These are phyloP conservation scores for Ylistrum balloti DNA, from an alignment of 1,140 invertebrate species.

Conservation along the genomic window DNA sequence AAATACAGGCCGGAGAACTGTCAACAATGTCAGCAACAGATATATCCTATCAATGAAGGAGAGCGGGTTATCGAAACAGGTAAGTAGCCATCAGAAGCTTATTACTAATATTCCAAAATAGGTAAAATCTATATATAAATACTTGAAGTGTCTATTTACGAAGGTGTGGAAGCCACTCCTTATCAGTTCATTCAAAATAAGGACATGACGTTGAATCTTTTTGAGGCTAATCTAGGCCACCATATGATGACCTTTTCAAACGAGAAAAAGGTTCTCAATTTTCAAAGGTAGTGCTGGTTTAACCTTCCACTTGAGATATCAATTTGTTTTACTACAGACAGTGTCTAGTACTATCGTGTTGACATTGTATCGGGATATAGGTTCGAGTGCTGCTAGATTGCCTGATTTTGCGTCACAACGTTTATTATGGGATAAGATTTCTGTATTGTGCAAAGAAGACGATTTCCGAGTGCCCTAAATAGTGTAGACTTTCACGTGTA, in stretches of 20 bases:
- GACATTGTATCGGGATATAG: slow-evolving; percentile 10
- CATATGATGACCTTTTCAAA: not conserved
- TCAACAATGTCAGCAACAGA: not conserved
- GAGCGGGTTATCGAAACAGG: not conserved
- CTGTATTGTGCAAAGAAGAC: not conserved
- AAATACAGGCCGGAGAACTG: not conserved
- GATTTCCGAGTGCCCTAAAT: not conserved
- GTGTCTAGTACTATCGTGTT: not conserved
- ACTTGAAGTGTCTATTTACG: slow-evolving; percentile 13
- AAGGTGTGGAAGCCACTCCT: not conserved
- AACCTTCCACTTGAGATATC: slow-evolving; percentile 31
- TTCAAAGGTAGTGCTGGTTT: not conserved
- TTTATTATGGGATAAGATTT: not conserved
- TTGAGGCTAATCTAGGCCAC: slow-evolving; percentile 2
- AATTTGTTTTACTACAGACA: not conserved
- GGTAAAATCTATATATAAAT: slow-evolving; percentile 24
- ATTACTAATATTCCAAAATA: not conserved
- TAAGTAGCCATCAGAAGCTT: slow-evolving; percentile 20
- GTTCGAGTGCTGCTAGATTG: not conserved
- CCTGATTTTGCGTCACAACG: not conserved
- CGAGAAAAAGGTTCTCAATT: slow-evolving; percentile 28
- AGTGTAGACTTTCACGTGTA: not conserved
- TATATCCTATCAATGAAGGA: slow-evolving; percentile 13
- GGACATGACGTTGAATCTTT: not conserved
- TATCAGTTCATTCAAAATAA: not conserved